Evolutionary conservation across 2,888 invertebrate species (phyloP).

Genomic region (Dermolepida albohirtum): DNA sequence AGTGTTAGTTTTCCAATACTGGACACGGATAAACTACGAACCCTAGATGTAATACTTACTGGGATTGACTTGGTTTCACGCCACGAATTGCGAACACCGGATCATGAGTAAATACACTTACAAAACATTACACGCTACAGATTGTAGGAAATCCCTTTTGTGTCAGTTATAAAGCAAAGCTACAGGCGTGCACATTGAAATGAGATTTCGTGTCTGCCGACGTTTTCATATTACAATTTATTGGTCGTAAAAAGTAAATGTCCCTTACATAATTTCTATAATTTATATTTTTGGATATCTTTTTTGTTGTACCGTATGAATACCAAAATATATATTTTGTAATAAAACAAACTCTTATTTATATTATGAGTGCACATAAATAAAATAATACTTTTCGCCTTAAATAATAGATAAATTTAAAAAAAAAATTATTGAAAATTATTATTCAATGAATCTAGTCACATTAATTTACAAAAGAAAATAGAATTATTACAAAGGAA

Average conservation of each 20-base stretch:
- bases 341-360: too few species aligned
- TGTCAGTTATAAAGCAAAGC: slow-evolving; percentile 10
- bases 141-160: slow-evolving; percentile 22
- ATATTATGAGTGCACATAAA: too few species aligned
- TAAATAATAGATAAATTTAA: too few species aligned
- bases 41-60: slow-evolving; percentile 11
- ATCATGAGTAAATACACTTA: slow-evolving; percentile 20
- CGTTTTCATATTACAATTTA: slow-evolving; percentile 12
- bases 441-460: too few species aligned
- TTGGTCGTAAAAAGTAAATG: slow-evolving; percentile 16
- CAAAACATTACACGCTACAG: slow-evolving; percentile 22
- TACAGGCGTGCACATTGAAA: slow-evolving; percentile 17
- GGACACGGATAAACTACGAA: not conserved
- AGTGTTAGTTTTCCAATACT: not conserved
- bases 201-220: slow-evolving; percentile 17
- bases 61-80: slow-evolving; percentile 7
- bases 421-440: too few species aligned
- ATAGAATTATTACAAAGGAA: too few species aligned
- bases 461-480: too few species aligned
- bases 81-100: slow-evolving; percentile 22
- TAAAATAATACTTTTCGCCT: too few species aligned
- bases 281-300: not conserved
- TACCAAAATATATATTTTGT: too few species aligned
- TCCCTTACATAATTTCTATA: slow-evolving; percentile 3
- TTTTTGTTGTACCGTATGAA: too few species aligned